Evolutionary conservation across 2,888 invertebrate genomes (phyloP).

Genomic region (Yponomeuta sedellus): DNA sequence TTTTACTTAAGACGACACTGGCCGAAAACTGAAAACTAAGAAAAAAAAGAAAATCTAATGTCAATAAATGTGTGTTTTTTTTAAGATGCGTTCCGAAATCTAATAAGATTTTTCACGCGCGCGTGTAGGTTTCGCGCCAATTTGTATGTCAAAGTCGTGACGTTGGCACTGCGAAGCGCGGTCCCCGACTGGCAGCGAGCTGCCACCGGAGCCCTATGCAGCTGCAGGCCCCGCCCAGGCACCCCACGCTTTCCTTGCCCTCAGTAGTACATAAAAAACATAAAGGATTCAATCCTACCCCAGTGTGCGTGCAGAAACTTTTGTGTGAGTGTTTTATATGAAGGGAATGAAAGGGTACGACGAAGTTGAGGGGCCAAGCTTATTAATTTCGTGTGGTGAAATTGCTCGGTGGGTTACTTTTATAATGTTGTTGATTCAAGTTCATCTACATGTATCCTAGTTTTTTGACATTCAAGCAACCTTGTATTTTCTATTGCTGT

Average conservation of each 20-base stretch:
- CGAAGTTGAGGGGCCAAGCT: constrained; percentile 35
- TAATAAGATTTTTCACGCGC: constrained; percentile 31
- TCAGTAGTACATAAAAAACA: constrained; percentile 56
- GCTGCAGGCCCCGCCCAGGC: constrained; percentile 58
- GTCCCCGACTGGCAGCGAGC: constrained; percentile 57
- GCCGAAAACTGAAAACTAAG: background rate
- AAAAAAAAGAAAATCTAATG: constrained; percentile 13
- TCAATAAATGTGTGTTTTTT: background rate
- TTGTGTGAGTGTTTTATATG: constrained; percentile 31
- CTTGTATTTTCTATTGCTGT: too few species aligned
- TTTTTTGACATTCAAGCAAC: too few species aligned
- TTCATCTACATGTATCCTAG: too few species aligned
- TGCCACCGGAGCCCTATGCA: constrained; percentile 58
- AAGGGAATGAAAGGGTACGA: constrained; percentile 39
- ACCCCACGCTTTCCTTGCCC: constrained; percentile 64
- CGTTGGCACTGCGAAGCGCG: constrained; percentile 54
- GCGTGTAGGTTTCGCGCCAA: constrained; percentile 7
- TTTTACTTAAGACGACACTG: constrained; percentile 15
- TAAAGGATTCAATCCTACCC: constrained; percentile 27
- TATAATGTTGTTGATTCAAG: too few species aligned
- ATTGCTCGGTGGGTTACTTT: background rate
- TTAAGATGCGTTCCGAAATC: constrained; percentile 13
- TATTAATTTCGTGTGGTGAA: constrained; percentile 16
- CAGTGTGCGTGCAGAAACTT: constrained; percentile 7
- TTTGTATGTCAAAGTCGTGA: constrained; percentile 35